Evolutionary conservation across 2,113 vertebrate species (phyloP).

Genomic region (Cynocephalus volans): DNA sequence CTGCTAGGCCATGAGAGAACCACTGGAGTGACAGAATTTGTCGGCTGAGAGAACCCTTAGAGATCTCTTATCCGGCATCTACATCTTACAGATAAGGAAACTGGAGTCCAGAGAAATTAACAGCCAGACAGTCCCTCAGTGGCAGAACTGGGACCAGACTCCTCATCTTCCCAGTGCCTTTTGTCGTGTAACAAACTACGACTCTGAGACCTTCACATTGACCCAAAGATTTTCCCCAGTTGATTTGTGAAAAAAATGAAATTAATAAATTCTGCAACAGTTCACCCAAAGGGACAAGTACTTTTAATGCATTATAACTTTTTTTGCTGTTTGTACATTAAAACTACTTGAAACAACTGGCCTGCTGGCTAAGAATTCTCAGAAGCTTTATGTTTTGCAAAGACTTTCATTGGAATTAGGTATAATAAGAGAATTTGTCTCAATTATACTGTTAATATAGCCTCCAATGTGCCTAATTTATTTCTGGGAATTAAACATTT

Average conservation of each 20-base stretch:
- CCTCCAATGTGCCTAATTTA: neutral
- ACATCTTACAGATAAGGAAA: neutral
- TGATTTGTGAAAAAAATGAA: constrained; percentile 58
- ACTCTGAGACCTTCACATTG: neutral
- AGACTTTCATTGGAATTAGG: constrained; percentile 23
- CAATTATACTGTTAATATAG: neutral
- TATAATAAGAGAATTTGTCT: neutral
- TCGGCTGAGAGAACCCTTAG: neutral
- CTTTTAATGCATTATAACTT: neutral
- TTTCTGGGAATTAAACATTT: constrained; percentile 50
- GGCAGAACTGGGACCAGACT: neutral
- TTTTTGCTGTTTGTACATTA: constrained; percentile 37
- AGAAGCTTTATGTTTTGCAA: neutral
- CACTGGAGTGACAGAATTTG: neutral
- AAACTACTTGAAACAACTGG: neutral
- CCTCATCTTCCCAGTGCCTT: neutral
- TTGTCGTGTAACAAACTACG: neutral
- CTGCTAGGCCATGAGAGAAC: neutral
- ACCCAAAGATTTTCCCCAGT: neutral
- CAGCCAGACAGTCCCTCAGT: neutral
- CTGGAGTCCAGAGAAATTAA: neutral
- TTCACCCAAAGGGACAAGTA: constrained; percentile 3
- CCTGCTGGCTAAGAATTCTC: constrained; percentile 40
- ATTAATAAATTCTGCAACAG: constrained; percentile 22
- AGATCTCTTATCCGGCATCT: neutral